Base-by-base conservation (phyloP, 2,888 invertebrate genomes). In the Lagria hirta region DNA sequence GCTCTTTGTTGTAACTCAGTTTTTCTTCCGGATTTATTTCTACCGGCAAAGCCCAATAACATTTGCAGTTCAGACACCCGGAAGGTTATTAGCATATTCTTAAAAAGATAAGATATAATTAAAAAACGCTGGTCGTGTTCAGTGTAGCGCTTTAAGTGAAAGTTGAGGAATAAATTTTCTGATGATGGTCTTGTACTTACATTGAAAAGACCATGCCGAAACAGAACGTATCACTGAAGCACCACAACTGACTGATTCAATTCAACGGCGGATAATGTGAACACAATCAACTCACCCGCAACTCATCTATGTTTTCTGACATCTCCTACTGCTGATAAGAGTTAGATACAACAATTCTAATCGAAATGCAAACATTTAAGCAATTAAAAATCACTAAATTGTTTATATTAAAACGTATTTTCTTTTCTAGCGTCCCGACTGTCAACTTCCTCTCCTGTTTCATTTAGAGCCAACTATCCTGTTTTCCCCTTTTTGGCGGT, bases 21-120 rank as follows among this genome's bases (percentile, higher is more conserved):
- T 75, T 91, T 91, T 64, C 87, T 76, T 51, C 89, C 90, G 60
- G 82, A 81, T 71, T 86, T 86, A 65, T 85, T 86, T 69, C 83
- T 79, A 56, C 87, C 87, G 58, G 87, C 84, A 73, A 81, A 87
- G 64, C 84, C 84, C 66, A 90, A 77, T 66, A 91, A 75, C 74
- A 83, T 83, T 75, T 89, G 88, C 67, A 91, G 82, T 73, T 89
- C 90, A 69, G 86, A 84, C 60, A 89, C 88, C 62, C 90, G 82
- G 75, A 90, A 88, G 67, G 78, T 80, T 72, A 81, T 70, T 65
- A 77, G 72, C 72, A 73, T 73, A 67, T 62, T 69, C 73, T 73
- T 61, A 22, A 69, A 69, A n/a, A n/a, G n/a, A n/a, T n/a, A n/a
- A n/a, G n/a, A n/a, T n/a, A n/a, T n/a, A n/a, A n/a, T 15, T 27